Percentiles rank a stretch among this genome's conserved stretches.
phyloP scores from a whole-genome alignment of 2,797 vertebrate genomes.

The Typhlichthys eigenmanni region DNA sequence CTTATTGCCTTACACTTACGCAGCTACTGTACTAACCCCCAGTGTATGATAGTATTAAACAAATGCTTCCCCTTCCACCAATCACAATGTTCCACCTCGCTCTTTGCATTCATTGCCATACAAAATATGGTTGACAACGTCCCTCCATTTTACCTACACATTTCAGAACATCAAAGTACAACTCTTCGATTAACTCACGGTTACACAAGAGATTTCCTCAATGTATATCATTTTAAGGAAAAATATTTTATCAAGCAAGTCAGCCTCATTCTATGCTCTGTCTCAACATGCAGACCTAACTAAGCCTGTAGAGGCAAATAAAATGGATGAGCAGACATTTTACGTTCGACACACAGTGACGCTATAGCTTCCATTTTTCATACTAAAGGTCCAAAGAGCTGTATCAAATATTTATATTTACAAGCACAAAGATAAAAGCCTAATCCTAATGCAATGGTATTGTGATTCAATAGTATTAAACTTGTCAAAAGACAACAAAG shows the following conservation, averaged over 20 bases:
- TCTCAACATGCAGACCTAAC: conserved; percentile 32
- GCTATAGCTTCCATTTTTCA: conserved; percentile 27
- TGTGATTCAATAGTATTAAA: no score
- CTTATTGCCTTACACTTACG: conserved; percentile 26
- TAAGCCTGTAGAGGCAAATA: conserved; percentile 38
- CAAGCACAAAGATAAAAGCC: conserved; percentile 35
- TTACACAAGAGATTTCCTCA: background rate
- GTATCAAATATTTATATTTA: conserved; percentile 27
- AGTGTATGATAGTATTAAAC: conserved; percentile 76
- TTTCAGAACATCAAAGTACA: conserved; percentile 11
- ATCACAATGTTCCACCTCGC: conserved; percentile 78
- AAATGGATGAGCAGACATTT: conserved; percentile 70
- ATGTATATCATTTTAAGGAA: background rate
- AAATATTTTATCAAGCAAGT: conserved; percentile 26
- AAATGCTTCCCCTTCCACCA: conserved; percentile 73
- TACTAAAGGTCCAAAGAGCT: conserved; percentile 36
- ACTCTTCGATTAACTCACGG: conserved; percentile 6
- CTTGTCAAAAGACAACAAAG: conserved; percentile 12
- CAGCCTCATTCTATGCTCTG: conserved; percentile 20
- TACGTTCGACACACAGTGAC: conserved; percentile 46
- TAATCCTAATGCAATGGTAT: no score
- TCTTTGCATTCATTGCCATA: conserved; percentile 54
- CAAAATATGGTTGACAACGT: conserved; percentile 71
- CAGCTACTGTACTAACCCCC: conserved; percentile 65
- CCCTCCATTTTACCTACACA: conserved; percentile 65